These are phyloP conservation scores for Orius insidiosus DNA, from an alignment of 1,140 invertebrate species.

Conservation along the genomic window DNA sequence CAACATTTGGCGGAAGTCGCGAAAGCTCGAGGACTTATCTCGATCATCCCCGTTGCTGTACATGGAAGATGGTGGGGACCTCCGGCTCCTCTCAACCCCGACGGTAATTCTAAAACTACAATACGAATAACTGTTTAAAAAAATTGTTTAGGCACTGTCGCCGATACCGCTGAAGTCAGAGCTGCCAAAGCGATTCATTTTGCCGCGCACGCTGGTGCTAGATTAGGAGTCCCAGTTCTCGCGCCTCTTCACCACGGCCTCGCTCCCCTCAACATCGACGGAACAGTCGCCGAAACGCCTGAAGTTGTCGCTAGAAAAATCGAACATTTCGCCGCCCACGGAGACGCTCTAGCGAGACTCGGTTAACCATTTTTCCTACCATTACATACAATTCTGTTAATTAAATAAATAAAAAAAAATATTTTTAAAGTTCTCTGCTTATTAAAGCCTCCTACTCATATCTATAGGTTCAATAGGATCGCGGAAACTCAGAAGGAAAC, in stretches of 20 bases:
- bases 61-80: slow-evolving; percentile 18
- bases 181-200: slow-evolving; percentile 31
- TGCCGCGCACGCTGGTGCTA: slow-evolving; percentile 23
- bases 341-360: slow-evolving; percentile 28
- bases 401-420: no score
- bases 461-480: no score
- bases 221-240: slow-evolving; percentile 18
- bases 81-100: slow-evolving; percentile 24
- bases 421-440: no score
- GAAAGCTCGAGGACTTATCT: slow-evolving; percentile 26
- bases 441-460: no score
- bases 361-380: background rate
- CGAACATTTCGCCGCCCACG: slow-evolving; percentile 34
- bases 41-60: slow-evolving; percentile 23
- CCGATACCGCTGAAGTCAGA: slow-evolving; percentile 33
- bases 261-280: slow-evolving; percentile 13
- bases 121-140: no score
- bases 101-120: no score
- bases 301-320: slow-evolving; percentile 29
- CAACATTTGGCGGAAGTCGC: slow-evolving; percentile 35
- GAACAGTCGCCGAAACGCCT: slow-evolving; percentile 11
- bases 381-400: no score
- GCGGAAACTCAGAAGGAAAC: no score
- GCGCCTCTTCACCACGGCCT: slow-evolving; percentile 22
- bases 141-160: no score